Percentiles rank a stretch among this genome's conserved stretches.
These are phyloP conservation scores for Anseranas semipalmata DNA, from an alignment of 2,113 vertebrate genomes.

Conservation along the genomic window DNA sequence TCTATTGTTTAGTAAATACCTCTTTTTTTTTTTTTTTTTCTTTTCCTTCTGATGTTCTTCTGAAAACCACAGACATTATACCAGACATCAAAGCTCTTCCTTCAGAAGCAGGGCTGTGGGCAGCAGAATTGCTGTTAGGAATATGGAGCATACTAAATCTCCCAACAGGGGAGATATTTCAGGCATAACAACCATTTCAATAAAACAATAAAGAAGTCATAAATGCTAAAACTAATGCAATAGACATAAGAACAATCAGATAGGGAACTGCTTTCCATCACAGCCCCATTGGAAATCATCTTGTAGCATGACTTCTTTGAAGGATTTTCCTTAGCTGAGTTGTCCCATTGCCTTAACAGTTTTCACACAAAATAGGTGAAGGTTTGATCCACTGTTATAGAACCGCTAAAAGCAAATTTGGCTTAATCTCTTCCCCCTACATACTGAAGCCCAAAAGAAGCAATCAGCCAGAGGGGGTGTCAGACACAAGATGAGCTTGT, in stretches of 20 bases:
- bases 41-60: not conserved
- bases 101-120: not conserved
- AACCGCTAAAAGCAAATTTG: not conserved
- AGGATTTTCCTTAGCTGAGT: not conserved
- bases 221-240: not conserved
- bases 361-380: not conserved
- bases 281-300: fast-evolving
- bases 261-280: not conserved
- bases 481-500: not conserved
- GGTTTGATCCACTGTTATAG: not conserved
- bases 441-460: not conserved
- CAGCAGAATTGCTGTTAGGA: not conserved
- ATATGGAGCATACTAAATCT: not conserved
- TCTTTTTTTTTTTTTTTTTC: not conserved
- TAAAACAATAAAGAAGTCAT: not conserved
- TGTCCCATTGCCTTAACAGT: not conserved
- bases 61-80: not conserved
- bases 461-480: not conserved
- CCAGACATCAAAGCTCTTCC: not conserved
- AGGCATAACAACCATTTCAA: not conserved
- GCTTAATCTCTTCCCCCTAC: not conserved
- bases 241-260: not conserved
- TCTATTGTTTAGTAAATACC: not conserved
- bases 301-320: not conserved
- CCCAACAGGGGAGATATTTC: not conserved